Percentiles rank a stretch among this genome's conserved stretches.
Evolutionary conservation across 2,797 vertebrate genomes (phyloP).

Genomic region (Anas bernieri): DNA sequence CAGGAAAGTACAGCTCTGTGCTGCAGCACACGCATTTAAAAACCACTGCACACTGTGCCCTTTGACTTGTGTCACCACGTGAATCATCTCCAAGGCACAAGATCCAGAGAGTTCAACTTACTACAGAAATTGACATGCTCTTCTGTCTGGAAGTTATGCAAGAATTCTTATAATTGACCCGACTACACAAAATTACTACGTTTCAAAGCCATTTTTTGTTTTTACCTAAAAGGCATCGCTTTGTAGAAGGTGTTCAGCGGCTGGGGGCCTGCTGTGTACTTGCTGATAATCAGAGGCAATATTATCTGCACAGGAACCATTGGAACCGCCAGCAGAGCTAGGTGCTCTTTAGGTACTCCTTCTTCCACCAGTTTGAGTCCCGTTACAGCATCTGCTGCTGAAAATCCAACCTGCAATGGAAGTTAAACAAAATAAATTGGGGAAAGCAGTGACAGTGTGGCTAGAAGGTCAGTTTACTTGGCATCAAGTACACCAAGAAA

Average conservation of each 20-base stretch:
- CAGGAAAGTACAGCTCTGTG: not conserved
- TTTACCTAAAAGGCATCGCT: constrained; percentile 95
- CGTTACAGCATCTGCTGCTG: constrained; percentile 95
- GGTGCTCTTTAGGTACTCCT: constrained; percentile 94
- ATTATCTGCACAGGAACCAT: constrained; percentile 98
- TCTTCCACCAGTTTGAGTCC: constrained; percentile 96
- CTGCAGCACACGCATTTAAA: not conserved
- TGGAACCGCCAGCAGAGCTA: constrained; percentile 94
- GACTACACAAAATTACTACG: fast-evolving
- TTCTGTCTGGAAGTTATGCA: not conserved
- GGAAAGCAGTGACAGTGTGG: not conserved
- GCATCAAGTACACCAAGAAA: not conserved
- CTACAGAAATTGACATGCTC: not conserved
- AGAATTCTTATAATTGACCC: not conserved
- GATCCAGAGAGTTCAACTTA: not conserved
- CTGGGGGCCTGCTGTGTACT: constrained; percentile 94
- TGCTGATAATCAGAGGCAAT: constrained; percentile 94
- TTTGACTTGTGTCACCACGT: not conserved
- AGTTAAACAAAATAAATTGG: not conserved
- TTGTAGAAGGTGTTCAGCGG: constrained; percentile 94
- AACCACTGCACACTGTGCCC: not conserved
- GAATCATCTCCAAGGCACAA: not conserved
- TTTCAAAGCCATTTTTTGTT: not conserved
- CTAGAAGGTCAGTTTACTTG: no score
- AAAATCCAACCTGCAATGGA: constrained; percentile 91